Base-by-base conservation (phyloP, 2,113 vertebrate genomes). In the Ascaphus truei region DNA sequence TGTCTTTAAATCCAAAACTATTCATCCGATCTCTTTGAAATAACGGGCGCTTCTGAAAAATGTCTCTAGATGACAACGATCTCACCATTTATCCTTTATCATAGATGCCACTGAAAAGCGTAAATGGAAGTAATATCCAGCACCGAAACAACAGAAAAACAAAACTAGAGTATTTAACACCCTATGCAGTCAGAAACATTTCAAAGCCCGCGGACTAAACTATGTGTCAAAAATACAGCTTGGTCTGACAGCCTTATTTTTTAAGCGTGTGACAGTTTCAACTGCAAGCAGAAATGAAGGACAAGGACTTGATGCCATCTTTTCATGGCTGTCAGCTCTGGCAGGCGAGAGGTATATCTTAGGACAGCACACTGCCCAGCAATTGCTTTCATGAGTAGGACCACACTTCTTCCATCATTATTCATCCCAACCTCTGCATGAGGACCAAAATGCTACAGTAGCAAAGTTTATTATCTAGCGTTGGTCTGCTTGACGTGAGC, bases 331-430 rank as follows among this genome's bases (percentile, higher is more conserved):
- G 73, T 90, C 86, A 86, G 78, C 77, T 75, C 74, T 63, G 75
- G 62, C 69, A 81, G 83, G 85, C 81, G 77, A 74, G 75, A 81
- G 81, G 80, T 83, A 83, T 89, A 89, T 90, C 87, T 89, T 79
- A 72, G 80, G 81, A 80, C 81, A 83, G 84, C 80, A 83, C 72
- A 81, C 78, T 81, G 68, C 48, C 73, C 80, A 78, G 72, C 71
- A 80, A 66, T 73, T 75, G 78, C 80, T 83, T 82, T 81, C 80
- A 73, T 80, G 80, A 76, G 80, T 77, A 76, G 72, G 77, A 78
- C 69, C 68, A 75, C 53, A 58, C 60, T 79, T 80, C 18, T n/a
- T n/a, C 76, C 75, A 77, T 79, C 79, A 77, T 83, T 76, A 80
- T 73, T 83, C 77, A 80, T 81, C 76, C 69, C 31, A 75, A 71